Percentiles rank a stretch among this genome's conserved stretches.
phyloP scores from a whole-genome alignment of 2,797 vertebrate genomes.

The Scolopax rusticola region DNA sequence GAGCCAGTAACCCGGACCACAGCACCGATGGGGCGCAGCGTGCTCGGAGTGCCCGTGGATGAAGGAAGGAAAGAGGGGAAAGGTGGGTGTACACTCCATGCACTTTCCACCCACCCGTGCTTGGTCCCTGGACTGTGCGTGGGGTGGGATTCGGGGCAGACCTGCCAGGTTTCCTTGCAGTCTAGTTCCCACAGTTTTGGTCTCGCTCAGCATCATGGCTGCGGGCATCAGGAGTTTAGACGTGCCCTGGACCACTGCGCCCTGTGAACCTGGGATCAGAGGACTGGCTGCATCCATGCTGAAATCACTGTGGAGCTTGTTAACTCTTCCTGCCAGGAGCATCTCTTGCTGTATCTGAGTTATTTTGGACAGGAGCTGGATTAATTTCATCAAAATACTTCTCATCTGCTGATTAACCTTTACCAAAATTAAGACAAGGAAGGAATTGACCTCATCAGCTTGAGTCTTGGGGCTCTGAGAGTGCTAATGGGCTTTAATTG shows the following conservation, averaged over 20 bases:
- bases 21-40: background rate
- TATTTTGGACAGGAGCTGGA: background rate
- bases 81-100: rapidly evolving
- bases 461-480: rapidly evolving
- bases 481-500: background rate
- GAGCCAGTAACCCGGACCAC: background rate
- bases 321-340: background rate
- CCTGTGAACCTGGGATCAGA: background rate
- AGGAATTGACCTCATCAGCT: background rate
- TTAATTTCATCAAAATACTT: background rate
- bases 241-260: rapidly evolving
- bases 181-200: background rate
- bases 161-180: background rate
- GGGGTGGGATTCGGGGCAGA: background rate
- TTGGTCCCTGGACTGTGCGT: background rate
- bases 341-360: background rate
- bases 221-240: background rate
- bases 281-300: rapidly evolving
- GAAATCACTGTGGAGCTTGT: background rate
- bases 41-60: too few relatives aligned
- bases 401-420: background rate
- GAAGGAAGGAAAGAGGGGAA: background rate
- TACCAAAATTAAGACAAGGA: background rate
- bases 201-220: background rate
- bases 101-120: rapidly evolving